Evolutionary conservation across 2,888 invertebrate genomes (phyloP).

Genomic region (Sericinus montela): DNA sequence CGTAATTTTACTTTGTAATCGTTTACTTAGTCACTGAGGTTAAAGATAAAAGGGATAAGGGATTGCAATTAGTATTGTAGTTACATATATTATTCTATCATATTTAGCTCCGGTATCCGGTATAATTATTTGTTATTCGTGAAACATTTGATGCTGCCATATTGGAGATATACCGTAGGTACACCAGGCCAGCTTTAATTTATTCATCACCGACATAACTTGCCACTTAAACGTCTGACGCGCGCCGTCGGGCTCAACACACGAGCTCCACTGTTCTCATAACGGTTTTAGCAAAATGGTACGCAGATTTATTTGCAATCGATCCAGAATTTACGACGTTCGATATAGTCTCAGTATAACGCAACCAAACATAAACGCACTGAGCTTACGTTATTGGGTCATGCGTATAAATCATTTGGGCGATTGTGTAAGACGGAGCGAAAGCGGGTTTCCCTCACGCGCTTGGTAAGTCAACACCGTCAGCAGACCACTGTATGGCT

Average conservation of each 20-base stretch:
- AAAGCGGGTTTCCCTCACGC: constrained; percentile 41
- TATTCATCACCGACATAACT: too few relatives aligned
- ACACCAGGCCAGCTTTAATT: too few relatives aligned
- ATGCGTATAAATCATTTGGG: constrained; percentile 27
- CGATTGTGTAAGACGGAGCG: constrained; percentile 21
- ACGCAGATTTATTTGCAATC: background rate
- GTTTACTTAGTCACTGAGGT: constrained; percentile 33
- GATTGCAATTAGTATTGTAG: constrained; percentile 40
- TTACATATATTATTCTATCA: constrained; percentile 37
- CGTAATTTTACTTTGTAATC: constrained; percentile 35
- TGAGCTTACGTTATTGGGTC: background rate
- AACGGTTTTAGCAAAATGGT: background rate
- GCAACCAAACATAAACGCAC: too few relatives aligned
- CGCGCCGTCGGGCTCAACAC: too few relatives aligned
- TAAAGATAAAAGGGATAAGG: constrained; percentile 38
- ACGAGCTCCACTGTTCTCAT: too few relatives aligned
- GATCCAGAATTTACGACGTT: background rate
- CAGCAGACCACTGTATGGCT: constrained; percentile 36
- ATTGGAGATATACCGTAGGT: too few relatives aligned
- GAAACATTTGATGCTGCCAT: too few relatives aligned
- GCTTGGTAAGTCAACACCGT: constrained; percentile 34
- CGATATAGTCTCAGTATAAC: background rate
- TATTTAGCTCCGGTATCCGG: too few relatives aligned
- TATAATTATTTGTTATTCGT: too few relatives aligned
- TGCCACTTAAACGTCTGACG: too few relatives aligned